Conservation (phyloP, 2,113 vertebrate genomes). For the Mixornis gularis region DNA sequence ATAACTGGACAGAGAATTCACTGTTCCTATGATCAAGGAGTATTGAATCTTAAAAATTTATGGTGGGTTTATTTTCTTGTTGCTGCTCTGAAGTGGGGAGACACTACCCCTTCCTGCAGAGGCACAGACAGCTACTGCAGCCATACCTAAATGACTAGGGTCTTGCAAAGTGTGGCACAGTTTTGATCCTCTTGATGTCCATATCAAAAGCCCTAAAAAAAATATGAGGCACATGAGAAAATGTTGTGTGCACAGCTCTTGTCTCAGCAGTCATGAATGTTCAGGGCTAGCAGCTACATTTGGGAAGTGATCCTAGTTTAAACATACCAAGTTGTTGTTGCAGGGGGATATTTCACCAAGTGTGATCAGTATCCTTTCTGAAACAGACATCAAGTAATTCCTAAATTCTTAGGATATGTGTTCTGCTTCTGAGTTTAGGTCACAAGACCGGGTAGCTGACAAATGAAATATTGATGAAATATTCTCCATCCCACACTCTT, state of each 20-base stretch:
- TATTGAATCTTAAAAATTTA: background rate
- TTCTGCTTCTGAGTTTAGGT: background rate
- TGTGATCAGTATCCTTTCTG: background rate
- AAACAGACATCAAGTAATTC: background rate
- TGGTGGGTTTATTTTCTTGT: background rate
- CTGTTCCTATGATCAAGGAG: background rate
- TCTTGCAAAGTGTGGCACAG: background rate
- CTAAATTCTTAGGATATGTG: background rate
- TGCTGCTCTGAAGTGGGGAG: background rate
- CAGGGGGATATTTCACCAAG: background rate
- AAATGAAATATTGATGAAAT: background rate
- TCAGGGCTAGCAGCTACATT: background rate
- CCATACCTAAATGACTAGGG: background rate
- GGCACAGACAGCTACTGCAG: background rate
- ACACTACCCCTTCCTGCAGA: background rate
- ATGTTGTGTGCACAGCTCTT: background rate
- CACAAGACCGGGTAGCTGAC: background rate
- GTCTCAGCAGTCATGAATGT: background rate
- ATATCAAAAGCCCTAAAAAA: background rate
- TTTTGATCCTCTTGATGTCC: background rate
- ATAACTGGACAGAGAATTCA: background rate
- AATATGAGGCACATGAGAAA: background rate
- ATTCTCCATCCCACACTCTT: background rate
- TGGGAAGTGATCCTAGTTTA: background rate
- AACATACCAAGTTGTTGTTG: background rate